A percentile compares a stretch with the other conserved stretches of the same genome.
Evolutionary conservation across 2,113 vertebrate genomes (phyloP).

Genomic region (Perca schrenkii): DNA sequence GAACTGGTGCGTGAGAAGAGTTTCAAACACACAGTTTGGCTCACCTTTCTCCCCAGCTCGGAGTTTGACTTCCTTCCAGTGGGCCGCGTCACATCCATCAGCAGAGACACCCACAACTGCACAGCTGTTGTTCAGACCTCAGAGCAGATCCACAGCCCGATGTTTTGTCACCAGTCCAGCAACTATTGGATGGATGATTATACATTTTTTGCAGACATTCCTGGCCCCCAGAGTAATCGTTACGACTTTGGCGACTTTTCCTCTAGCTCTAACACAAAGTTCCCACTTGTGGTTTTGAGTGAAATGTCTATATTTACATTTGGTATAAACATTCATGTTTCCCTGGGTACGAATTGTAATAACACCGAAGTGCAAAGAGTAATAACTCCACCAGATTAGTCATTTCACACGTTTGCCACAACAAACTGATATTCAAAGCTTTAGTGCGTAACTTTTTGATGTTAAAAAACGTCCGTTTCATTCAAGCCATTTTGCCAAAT

Average conservation of each 20-base stretch:
- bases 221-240: background rate
- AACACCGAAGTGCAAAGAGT: too few species aligned
- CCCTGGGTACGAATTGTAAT: background rate
- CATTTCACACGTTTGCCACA: too few species aligned
- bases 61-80: slow-evolving; percentile 40
- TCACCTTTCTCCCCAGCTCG: slow-evolving; percentile 22
- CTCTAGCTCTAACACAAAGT: background rate
- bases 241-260: background rate
- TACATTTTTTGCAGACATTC: background rate
- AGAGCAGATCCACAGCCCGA: background rate
- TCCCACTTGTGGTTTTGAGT: background rate
- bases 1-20: slow-evolving; percentile 34
- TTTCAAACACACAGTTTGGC: slow-evolving; percentile 39
- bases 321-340: background rate
- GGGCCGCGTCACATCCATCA: slow-evolving; percentile 24
- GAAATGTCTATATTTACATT: background rate
- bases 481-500: too few species aligned
- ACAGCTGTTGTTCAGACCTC: slow-evolving; percentile 13
- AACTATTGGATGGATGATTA: background rate
- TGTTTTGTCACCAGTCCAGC: background rate
- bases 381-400: too few species aligned
- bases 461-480: too few species aligned
- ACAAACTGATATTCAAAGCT: too few species aligned
- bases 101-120: slow-evolving; percentile 8
- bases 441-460: too few species aligned